Percentiles rank a stretch among this genome's conserved stretches.
Evolutionary conservation across 2,888 invertebrate species (phyloP).

Genomic region (Drosophila dives): DNA sequence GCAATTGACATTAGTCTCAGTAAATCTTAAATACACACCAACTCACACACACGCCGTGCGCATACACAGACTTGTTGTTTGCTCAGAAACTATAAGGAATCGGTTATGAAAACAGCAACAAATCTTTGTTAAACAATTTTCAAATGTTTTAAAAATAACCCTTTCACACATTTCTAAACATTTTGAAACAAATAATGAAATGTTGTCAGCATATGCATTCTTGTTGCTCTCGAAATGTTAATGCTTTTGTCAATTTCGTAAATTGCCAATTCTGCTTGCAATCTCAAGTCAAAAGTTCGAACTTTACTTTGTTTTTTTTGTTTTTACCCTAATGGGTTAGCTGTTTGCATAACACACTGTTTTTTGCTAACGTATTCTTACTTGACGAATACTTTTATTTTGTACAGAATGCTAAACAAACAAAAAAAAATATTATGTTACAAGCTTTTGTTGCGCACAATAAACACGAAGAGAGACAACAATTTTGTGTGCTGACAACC

Average conservation of each 20-base stretch:
- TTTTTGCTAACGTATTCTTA: background rate
- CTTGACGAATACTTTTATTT: background rate
- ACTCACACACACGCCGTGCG: background rate
- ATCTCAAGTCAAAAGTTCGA: background rate
- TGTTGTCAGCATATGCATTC: background rate
- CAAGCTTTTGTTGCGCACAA: slow-evolving; percentile 6
- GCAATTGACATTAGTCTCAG: background rate
- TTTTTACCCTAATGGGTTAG: background rate
- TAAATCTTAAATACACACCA: background rate
- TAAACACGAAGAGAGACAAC: background rate
- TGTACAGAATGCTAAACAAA: background rate
- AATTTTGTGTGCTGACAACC: slow-evolving; percentile 22
- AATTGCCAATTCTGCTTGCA: background rate
- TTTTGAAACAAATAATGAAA: background rate
- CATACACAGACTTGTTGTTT: background rate
- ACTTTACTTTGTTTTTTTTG: background rate
- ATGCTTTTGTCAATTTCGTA: background rate
- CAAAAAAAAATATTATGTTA: background rate
- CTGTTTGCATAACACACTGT: background rate
- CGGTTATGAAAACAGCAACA: background rate
- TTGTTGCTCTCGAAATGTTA: background rate
- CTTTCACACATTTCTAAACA: background rate
- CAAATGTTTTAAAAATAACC: background rate
- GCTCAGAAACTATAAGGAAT: background rate
- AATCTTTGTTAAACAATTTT: background rate